Evolutionary conservation across 1,140 invertebrate species (phyloP), one percentile per base, ranked within the genome.

Genomic region (Drosophila teissieri): DNA sequence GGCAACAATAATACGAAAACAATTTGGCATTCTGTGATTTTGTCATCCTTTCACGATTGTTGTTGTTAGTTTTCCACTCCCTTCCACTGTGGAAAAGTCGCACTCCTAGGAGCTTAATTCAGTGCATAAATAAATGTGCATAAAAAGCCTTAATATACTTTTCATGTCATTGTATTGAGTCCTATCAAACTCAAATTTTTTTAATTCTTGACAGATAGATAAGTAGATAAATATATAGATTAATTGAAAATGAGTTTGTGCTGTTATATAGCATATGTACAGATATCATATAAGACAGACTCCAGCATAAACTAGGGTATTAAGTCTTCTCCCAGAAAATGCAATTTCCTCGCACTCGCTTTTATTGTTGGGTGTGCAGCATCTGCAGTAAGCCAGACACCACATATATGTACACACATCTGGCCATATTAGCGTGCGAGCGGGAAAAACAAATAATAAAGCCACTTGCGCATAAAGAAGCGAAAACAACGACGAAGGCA

Each of bases 21-120:
- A 86, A 86, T 86, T 86, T 86, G 83, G 80, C 83, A 86, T 82
- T 80, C 82, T 76, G 82, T 79, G 82, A 86, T 86, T 86, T 70
- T 82, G 69, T 69, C 68, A 64, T 68, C 74, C 63, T 77, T 68
- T 60, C 34, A 27, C 24, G 34, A 46, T 31, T 72, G 55, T 62
- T 74, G 69, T 74, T 74, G 58, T 54, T 73, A 52, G 40, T 63
- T 27, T 48, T 15, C 6, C 37, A 17, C 19, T 17, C 48, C 8
- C 37, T 46, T 15, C 3, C 31, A 64, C 14, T 24, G 6, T 12
- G 17, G 10, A 5, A 24, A 44, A 63, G 44, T 27, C 19, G 0
- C 4, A 22, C 19, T 37, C 36, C 27, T 65, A 12, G 0, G 12
- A 37, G 14, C 17, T 12, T 1, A 7, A 3, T 48, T 24, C n/a